phyloP scores from a whole-genome alignment of 2,888 invertebrate genomes.

The Chrysodeixis includens region DNA sequence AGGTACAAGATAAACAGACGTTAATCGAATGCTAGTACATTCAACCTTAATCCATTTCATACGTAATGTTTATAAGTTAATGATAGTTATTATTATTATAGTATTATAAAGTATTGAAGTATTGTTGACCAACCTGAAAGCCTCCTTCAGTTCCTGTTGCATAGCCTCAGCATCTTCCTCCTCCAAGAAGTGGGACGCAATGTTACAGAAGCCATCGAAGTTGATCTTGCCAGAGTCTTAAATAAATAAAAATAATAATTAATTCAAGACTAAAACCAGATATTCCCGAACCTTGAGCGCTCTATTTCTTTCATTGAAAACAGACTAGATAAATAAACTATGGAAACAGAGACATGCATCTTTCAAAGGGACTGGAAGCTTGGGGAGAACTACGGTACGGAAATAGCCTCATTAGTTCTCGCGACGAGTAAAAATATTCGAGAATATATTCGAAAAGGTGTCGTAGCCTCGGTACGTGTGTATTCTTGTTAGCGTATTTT shows the following conservation, averaged over 20 bases:
- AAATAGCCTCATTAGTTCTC: conserved; percentile 82
- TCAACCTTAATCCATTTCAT: neutral
- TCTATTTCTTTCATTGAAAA: conserved; percentile 58
- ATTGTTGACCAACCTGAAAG: conserved; percentile 91
- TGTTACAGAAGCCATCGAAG: conserved; percentile 97
- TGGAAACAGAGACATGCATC: conserved; percentile 62
- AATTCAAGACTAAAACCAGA: conserved; percentile 44
- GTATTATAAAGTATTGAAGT: neutral
- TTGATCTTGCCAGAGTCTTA: conserved; percentile 96
- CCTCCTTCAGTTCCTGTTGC: conserved; percentile 99
- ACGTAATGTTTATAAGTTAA: neutral
- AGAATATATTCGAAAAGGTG: conserved; percentile 76
- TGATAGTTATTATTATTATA: neutral
- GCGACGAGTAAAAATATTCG: conserved; percentile 82
- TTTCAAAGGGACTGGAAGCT: conserved; percentile 64
- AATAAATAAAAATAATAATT: conserved; percentile 55
- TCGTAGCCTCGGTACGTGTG: conserved; percentile 69
- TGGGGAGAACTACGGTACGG: conserved; percentile 61
- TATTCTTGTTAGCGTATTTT: conserved; percentile 58
- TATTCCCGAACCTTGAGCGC: conserved; percentile 36
- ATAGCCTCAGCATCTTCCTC: conserved; percentile 99
- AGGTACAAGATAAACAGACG: conserved; percentile 33
- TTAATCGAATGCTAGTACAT: neutral
- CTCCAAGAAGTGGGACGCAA: conserved; percentile 97
- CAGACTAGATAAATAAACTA: conserved; percentile 62